These are phyloP conservation scores for Bombus sibiricus DNA, from an alignment of 1,140 invertebrate species.

Conservation along the genomic window DNA sequence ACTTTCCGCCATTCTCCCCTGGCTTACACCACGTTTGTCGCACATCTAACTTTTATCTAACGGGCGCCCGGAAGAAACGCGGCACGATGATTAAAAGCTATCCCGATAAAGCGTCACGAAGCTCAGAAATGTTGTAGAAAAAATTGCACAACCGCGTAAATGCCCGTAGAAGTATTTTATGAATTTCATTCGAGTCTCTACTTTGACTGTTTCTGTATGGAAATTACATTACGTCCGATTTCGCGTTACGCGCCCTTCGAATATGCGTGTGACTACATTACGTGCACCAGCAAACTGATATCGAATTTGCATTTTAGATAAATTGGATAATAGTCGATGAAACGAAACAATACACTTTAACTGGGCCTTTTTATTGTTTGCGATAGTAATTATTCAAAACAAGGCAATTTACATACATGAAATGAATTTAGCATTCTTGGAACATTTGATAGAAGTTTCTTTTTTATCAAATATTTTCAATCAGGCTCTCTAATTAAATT, in stretches of 20 bases:
- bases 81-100: conserved; percentile 25
- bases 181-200: neutral
- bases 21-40: conserved; percentile 5
- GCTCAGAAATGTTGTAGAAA: neutral
- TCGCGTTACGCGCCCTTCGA: neutral
- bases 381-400: neutral
- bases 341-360: neutral
- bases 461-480: too few species aligned
- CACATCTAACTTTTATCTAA: conserved; percentile 31
- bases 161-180: neutral
- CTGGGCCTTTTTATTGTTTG: neutral
- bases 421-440: neutral
- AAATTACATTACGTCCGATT: neutral
- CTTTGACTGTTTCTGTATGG: neutral
- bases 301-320: neutral
- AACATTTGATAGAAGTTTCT: neutral
- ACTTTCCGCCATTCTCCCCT: conserved; percentile 20
- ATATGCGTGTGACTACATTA: neutral
- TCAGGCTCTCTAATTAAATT: neutral
- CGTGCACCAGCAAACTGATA: neutral
- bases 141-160: neutral
- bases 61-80: conserved; percentile 27
- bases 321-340: neutral
- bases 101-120: conserved; percentile 16
- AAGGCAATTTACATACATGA: neutral